Conservation (phyloP, 2,888 invertebrate genomes). For the Troides oblongomaculatus region DNA sequence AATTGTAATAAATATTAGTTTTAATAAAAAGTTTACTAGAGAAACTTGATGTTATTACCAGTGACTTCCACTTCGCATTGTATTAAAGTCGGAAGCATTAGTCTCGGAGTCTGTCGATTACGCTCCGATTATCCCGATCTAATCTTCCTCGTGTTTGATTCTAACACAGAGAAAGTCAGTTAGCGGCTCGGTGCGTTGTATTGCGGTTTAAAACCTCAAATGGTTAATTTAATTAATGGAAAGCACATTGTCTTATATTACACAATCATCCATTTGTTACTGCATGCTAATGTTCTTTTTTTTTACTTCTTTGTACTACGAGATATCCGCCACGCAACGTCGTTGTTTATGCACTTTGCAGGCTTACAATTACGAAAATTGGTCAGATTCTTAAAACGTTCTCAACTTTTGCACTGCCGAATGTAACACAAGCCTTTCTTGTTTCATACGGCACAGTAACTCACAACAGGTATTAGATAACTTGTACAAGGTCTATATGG, state of each 20-base stretch:
- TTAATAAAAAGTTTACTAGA: background rate
- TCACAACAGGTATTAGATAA: conserved; percentile 26
- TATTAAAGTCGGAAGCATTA: conserved; percentile 61
- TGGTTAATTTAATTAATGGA: conserved; percentile 32
- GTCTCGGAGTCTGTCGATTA: conserved; percentile 60
- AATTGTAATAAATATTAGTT: too few relatives aligned
- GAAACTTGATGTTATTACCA: conserved; percentile 11
- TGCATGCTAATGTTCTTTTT: conserved; percentile 20
- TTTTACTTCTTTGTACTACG: conserved; percentile 14
- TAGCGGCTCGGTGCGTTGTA: conserved; percentile 35
- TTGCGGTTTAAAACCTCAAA: conserved; percentile 32
- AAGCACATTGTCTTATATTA: conserved; percentile 37
- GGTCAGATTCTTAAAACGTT: conserved; percentile 29
- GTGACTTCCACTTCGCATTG: conserved; percentile 48
- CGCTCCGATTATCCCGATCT: conserved; percentile 62
- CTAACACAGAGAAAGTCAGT: conserved; percentile 60
- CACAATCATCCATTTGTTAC: conserved; percentile 36
- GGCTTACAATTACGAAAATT: conserved; percentile 27
- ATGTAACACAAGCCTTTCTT: background rate
- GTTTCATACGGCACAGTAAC: background rate
- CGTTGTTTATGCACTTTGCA: conserved; percentile 19
- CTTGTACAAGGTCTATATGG: conserved; percentile 7
- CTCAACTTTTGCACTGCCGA: conserved; percentile 34
- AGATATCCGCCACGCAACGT: conserved; percentile 23
- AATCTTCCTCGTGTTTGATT: conserved; percentile 55